These are phyloP conservation scores for Rattus rattus DNA, from an alignment of 2,113 vertebrate species.

Conservation along the genomic window DNA sequence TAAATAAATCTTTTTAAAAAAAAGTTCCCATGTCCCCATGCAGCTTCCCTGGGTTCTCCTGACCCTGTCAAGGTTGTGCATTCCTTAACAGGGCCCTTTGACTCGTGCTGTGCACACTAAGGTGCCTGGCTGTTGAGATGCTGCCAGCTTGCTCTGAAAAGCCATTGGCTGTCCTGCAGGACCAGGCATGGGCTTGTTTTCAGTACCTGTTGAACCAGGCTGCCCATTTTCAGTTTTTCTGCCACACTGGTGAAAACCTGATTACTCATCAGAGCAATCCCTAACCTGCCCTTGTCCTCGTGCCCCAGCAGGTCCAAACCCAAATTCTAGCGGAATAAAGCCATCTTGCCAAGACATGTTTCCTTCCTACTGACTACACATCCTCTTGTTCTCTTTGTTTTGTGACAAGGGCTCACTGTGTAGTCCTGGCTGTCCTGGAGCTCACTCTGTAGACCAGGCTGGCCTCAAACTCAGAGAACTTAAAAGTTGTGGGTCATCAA, in stretches of 20 bases:
- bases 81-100: no score
- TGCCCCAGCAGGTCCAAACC: background rate
- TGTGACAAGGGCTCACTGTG: background rate
- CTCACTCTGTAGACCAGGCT: background rate
- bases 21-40: background rate
- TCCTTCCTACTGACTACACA: background rate
- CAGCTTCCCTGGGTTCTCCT: background rate
- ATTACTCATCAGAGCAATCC: background rate
- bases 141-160: background rate
- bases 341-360: background rate
- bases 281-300: background rate
- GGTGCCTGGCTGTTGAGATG: background rate
- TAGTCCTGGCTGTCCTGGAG: background rate
- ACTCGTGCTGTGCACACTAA: background rate
- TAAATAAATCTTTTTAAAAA: background rate
- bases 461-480: background rate
- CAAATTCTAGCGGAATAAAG: background rate
- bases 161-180: background rate
- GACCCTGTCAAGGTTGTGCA: background rate
- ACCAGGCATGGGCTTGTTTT: background rate
- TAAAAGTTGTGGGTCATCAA: background rate
- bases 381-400: background rate
- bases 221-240: background rate
- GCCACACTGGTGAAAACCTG: rapidly evolving
- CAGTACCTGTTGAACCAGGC: background rate